Conservation (phyloP, 1,140 invertebrate genomes). For the Brachionus manjavacas region DNA sequence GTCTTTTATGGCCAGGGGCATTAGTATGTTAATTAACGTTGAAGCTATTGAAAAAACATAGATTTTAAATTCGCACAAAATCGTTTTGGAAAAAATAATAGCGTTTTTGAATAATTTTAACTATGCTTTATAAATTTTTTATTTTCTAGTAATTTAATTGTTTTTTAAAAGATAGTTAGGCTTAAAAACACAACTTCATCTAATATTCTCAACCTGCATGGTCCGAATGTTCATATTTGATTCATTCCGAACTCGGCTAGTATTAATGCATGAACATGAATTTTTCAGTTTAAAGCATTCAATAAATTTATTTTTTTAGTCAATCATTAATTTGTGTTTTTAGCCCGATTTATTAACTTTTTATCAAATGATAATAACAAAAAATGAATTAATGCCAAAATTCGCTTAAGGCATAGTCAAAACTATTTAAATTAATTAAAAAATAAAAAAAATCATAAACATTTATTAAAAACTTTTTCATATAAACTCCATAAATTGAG, state of each 20-base stretch:
- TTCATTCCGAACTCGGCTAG: not conserved
- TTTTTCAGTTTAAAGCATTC: not conserved
- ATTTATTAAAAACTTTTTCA: not conserved
- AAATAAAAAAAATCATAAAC: not conserved
- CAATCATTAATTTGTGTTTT: not conserved
- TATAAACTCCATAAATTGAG: not conserved
- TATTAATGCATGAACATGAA: not conserved
- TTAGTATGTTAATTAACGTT: too few relatives aligned
- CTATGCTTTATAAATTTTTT: too few relatives aligned
- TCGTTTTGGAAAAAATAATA: not conserved
- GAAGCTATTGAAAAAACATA: too few relatives aligned
- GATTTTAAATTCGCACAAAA: not conserved
- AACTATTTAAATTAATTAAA: not conserved
- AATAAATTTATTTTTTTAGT: too few relatives aligned
- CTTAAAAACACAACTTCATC: too few relatives aligned
- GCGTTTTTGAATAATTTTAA: not conserved
- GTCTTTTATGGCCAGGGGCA: too few relatives aligned
- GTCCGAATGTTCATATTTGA: too few relatives aligned
- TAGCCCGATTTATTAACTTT: not conserved
- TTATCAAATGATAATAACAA: too few relatives aligned
- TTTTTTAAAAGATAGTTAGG: too few relatives aligned
- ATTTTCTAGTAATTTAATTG: too few relatives aligned
- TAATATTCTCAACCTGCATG: too few relatives aligned
- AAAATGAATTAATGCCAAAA: too few relatives aligned
- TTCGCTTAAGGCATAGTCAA: not conserved